A percentile compares a stretch with the other conserved stretches of the same genome.
These are phyloP conservation scores for Lacerta agilis DNA, from an alignment of 2,797 vertebrate genomes.

Conservation along the genomic window DNA sequence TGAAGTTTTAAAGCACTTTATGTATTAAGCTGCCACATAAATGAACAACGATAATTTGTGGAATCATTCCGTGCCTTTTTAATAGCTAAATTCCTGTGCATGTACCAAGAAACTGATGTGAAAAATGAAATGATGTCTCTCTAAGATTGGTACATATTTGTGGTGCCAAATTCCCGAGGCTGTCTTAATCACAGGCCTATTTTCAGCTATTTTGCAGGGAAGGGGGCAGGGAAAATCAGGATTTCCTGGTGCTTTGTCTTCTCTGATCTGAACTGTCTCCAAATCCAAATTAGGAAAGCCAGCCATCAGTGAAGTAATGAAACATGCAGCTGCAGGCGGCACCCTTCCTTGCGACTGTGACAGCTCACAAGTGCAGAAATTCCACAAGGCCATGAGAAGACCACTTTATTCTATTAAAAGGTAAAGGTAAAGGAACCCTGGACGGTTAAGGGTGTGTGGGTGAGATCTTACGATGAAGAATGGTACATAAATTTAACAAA, in stretches of 20 bases:
- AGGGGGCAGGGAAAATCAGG: conserved; percentile 23
- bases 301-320: conserved; percentile 6
- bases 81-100: conserved; percentile 26
- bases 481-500: no score
- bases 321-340: background rate
- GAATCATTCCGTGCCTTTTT: background rate
- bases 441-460: no score
- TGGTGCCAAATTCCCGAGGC: conserved; percentile 36
- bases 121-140: conserved; percentile 47
- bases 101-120: conserved; percentile 32
- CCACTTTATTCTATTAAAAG: background rate
- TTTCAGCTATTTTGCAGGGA: conserved; percentile 41
- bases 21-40: background rate
- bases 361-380: background rate
- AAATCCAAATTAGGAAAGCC: conserved; percentile 41
- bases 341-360: background rate
- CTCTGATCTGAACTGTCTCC: conserved; percentile 2
- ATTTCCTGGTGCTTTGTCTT: conserved; percentile 31
- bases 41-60: background rate
- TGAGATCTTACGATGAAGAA: no score
- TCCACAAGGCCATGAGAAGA: background rate
- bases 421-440: no score
- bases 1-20: background rate
- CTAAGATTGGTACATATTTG: conserved; percentile 40
- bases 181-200: conserved; percentile 34